These are phyloP conservation scores for Phymorhynchus buccinoides DNA, from an alignment of 1,140 invertebrate species.

Conservation along the genomic window DNA sequence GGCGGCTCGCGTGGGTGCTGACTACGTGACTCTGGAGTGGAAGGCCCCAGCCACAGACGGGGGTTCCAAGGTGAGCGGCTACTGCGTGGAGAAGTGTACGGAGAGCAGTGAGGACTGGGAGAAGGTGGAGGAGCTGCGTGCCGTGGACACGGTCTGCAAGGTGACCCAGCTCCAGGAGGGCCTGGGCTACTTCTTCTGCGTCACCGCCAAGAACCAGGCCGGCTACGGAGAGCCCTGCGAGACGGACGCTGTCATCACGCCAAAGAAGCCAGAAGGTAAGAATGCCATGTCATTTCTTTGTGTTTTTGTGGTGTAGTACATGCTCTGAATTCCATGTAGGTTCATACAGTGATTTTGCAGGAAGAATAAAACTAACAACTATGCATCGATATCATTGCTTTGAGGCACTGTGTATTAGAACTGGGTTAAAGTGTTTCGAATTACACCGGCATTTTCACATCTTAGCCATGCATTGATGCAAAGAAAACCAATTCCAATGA, in stretches of 20 bases:
- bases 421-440: too few relatives aligned
- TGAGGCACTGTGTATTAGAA: background rate
- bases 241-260: slow-evolving; percentile 85
- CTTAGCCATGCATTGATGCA: too few relatives aligned
- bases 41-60: slow-evolving; percentile 90
- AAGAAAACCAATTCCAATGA: background rate
- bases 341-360: too few relatives aligned
- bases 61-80: slow-evolving; percentile 84
- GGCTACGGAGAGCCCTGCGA: slow-evolving; percentile 92
- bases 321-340: too few relatives aligned
- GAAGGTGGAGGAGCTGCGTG: slow-evolving; percentile 55
- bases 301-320: background rate
- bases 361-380: too few relatives aligned
- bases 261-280: slow-evolving; percentile 42
- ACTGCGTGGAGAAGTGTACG: slow-evolving; percentile 68
- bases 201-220: slow-evolving; percentile 97
- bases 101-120: slow-evolving; percentile 53
- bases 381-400: too few relatives aligned
- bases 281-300: slow-evolving; percentile 6
- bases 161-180: slow-evolving; percentile 90
- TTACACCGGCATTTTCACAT: too few relatives aligned
- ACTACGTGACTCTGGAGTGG: slow-evolving; percentile 96
- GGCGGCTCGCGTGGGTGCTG: slow-evolving; percentile 92
- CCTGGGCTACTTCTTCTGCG: slow-evolving; percentile 95
- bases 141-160: slow-evolving; percentile 77